Evolutionary conservation across 2,113 vertebrate species (phyloP), one percentile per base, ranked within the genome.

Genomic region (Parus major): DNA sequence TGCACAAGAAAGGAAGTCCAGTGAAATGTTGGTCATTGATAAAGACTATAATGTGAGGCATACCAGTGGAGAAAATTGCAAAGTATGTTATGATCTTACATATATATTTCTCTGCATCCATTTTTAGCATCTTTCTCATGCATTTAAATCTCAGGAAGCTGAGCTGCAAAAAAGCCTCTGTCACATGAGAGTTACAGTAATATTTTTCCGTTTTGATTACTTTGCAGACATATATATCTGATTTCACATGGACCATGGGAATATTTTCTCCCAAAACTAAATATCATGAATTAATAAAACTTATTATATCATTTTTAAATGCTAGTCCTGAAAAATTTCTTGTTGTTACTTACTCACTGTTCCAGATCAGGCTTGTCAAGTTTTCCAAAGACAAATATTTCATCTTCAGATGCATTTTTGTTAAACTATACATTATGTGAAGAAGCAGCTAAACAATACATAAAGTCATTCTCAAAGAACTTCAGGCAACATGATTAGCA

Each of bases 21-120:
- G 23, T 8, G 53, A 77, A 49, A 9, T 13, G 9, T 2, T 81
- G 15, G 11, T 7, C 6, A 17, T 56, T 52, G 69, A 11, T 73
- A 25, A 4, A 29, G 11, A 33, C 8, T 31, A n/a, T 2, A 0
- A 64, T 22, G 12, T 33, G 9, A 16, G 5, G 2, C 9, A 59
- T 35, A 36, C 1, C 5, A 50, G 19, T 9, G 13, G 14, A 59
- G 31, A 66, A 10, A 60, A 64, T 63, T 53, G 17, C 6, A 66
- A 72, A 69, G 2, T 3, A 7, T 52, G 55, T 70, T 42, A 53
- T 33, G 5, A 6, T 86, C 70, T 75, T 66, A 13, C 1, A 4
- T 27, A 27, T 27, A 4, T 52, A 17, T n/a, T 60, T 78, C 78
- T 50, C 5, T 50, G 4, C 46, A 44, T 33, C 6, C 1, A 44